phyloP scores from a whole-genome alignment of 2,113 vertebrate species.

The Cyanocitta stelleri region DNA sequence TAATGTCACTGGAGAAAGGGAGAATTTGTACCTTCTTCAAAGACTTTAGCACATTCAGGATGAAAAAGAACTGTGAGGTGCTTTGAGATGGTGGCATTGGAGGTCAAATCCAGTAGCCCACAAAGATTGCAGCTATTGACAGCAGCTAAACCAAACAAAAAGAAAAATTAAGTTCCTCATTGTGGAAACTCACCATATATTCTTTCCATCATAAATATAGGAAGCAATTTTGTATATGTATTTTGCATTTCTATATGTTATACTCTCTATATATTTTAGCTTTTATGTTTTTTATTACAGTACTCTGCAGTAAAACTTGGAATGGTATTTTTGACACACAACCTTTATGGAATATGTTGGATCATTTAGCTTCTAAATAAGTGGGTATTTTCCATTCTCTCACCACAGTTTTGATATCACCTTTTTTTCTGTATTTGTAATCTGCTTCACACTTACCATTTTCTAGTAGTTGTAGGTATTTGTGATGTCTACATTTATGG shows the following conservation, averaged over 20 bases:
- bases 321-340: neutral
- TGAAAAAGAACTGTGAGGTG: neutral
- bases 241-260: neutral
- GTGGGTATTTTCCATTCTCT: neutral
- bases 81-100: neutral
- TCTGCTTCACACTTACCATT: neutral
- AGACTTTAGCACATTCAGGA: neutral
- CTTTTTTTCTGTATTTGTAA: neutral
- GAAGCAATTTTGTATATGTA: neutral
- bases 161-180: neutral
- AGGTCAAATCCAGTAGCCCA: neutral
- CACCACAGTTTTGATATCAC: neutral
- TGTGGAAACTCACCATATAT: neutral
- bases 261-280: neutral
- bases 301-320: neutral
- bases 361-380: neutral
- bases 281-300: neutral
- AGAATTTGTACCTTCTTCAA: neutral
- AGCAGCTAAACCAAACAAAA: neutral
- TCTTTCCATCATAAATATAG: neutral
- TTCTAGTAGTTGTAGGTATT: neutral
- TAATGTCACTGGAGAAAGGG: neutral
- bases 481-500: neutral
- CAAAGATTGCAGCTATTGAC: neutral
- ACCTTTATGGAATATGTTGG: neutral